These are phyloP conservation scores for Cottoperca gobio DNA, from an alignment of 2,797 vertebrate genomes.

Conservation along the genomic window DNA sequence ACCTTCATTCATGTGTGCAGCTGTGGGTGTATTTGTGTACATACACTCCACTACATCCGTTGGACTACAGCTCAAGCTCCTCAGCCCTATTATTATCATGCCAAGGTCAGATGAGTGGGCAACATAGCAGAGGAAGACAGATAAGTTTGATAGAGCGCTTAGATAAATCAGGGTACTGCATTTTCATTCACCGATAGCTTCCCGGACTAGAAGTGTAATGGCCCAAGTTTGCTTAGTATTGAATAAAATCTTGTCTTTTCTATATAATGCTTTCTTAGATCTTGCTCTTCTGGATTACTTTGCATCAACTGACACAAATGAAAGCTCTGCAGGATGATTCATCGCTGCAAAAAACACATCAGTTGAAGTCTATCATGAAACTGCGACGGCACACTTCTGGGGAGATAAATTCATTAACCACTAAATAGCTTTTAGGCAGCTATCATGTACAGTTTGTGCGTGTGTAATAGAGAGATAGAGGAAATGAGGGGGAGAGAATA, in stretches of 20 bases:
- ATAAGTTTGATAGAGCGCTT: constrained; percentile 42
- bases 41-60: constrained; percentile 25
- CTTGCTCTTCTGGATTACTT: background rate
- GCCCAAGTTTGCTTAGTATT: constrained; percentile 7
- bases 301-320: background rate
- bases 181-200: constrained; percentile 54
- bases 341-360: constrained; percentile 28
- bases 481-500: constrained; percentile 30
- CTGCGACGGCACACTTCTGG: constrained; percentile 18
- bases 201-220: constrained; percentile 24
- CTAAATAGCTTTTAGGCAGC: constrained; percentile 47
- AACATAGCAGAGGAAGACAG: constrained; percentile 57
- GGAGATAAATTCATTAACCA: constrained; percentile 52
- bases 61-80: constrained; percentile 35
- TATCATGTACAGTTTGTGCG: constrained; percentile 11
- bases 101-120: constrained; percentile 70
- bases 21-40: constrained; percentile 54
- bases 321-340: constrained; percentile 22
- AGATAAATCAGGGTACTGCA: constrained; percentile 48
- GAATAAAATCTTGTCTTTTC: constrained; percentile 22
- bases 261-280: constrained; percentile 4
- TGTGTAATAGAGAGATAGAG: constrained; percentile 42
- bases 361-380: constrained; percentile 36
- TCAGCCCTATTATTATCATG: constrained; percentile 66
- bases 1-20: constrained; percentile 50